Evolutionary conservation across 1,140 invertebrate genomes (phyloP), one percentile per base, ranked within the genome.

Genomic region (Homarus americanus): DNA sequence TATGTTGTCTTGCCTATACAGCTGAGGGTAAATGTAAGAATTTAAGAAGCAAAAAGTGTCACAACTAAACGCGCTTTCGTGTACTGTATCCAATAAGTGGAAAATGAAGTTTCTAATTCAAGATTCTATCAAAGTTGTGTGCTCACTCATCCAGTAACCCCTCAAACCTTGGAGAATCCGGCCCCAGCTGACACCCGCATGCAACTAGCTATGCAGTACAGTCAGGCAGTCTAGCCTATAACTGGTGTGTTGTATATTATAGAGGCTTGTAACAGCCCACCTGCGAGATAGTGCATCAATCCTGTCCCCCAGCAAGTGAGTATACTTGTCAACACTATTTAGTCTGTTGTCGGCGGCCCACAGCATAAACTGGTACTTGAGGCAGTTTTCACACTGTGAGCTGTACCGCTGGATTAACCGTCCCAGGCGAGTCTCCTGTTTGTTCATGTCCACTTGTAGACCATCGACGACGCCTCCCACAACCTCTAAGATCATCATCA

Each of bases 271-370:
- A 66, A 63, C 58, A 66, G 32, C 75, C 49, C 72, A 90, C 88
- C 88, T 90, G 49, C 41, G 44, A 28, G 82, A 63, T 32, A 90
- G 88, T 24, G 79, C 79, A 34, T 90, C 80, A 41, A 90, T 90
- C 80, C 88, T 75, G 34, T 84, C 49, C 32, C 75, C 44, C 41
- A 90, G 40, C 72, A 83, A 75, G 49, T 90, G 32, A 84, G 28
- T 63, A 34, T 90, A 90, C 34, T 90, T 83, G 44, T 90, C 80
- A 36, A 90, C 80, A 32, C 28, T 40, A 63, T 90, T 49, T 24
- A 90, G 88, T 83, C 72, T 75, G 28, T 34, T 40, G 41, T 53
- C 76, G 3, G 53, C 44, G 10, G 82, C 80, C 72, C 44, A 44
- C 10, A 90, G 72, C 15, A 90, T 24, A 28, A 90, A 41, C 44